These are phyloP conservation scores for Coboldia fuscipes DNA, from an alignment of 1,140 invertebrate species.

Conservation along the genomic window DNA sequence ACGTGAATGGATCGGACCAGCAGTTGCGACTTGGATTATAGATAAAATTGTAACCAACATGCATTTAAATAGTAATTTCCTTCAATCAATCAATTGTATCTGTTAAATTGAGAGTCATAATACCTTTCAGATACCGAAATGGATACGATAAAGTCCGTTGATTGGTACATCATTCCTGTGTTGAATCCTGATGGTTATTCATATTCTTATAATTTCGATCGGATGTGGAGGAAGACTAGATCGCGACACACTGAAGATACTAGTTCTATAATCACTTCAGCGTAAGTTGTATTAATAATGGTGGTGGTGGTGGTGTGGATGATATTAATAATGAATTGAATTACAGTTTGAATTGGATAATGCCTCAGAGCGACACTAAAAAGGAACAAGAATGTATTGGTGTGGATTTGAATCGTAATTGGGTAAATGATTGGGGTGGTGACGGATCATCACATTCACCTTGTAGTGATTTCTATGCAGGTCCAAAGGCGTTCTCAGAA, in stretches of 20 bases:
- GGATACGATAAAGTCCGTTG: slow-evolving; percentile 20
- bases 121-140: background rate
- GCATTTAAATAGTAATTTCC: slow-evolving; percentile 27
- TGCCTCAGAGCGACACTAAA: slow-evolving; percentile 9
- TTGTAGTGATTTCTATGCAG: slow-evolving; percentile 61
- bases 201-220: slow-evolving; percentile 44
- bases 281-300: slow-evolving; percentile 2
- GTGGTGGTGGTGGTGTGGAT: background rate
- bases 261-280: slow-evolving; percentile 13
- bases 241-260: slow-evolving; percentile 23
- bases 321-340: background rate
- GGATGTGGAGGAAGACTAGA: slow-evolving; percentile 62
- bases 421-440: slow-evolving; percentile 43
- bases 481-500: slow-evolving; percentile 60
- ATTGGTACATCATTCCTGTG: slow-evolving; percentile 59
- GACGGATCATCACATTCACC: slow-evolving; percentile 49
- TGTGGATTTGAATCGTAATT: slow-evolving; percentile 49
- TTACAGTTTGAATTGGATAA: slow-evolving; percentile 14
- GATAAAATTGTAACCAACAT: slow-evolving; percentile 46
- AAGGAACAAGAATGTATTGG: slow-evolving; percentile 22
- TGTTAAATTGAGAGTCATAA: too few relatives aligned
- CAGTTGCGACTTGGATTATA: slow-evolving; percentile 56
- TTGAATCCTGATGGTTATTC: slow-evolving; percentile 67
- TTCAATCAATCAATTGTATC: too few relatives aligned
- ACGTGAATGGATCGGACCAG: slow-evolving; percentile 67